Conservation (phyloP, 2,888 invertebrate genomes). For the Coenonympha arcania region DNA sequence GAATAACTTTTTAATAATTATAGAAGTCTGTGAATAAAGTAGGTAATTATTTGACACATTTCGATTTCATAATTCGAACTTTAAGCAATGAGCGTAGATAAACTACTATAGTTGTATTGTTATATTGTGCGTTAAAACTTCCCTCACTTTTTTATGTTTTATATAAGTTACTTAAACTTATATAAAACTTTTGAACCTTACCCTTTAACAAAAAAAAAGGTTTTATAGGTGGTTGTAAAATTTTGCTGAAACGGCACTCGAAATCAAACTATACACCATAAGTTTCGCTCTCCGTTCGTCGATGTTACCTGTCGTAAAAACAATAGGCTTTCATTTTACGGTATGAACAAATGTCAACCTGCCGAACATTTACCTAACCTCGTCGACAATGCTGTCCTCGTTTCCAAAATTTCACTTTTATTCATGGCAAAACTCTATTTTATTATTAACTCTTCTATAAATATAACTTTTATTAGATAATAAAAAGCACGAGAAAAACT, state of each 20-base stretch:
- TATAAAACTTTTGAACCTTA: background rate
- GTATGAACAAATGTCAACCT: slow-evolving; percentile 67
- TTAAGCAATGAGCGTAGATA: too few species aligned
- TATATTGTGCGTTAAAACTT: too few species aligned
- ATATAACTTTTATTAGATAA: background rate
- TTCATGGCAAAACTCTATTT: background rate
- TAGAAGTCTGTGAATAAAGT: too few species aligned
- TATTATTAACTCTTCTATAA: background rate
- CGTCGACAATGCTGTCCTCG: too few species aligned
- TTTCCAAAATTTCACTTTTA: too few species aligned
- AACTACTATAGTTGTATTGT: too few species aligned
- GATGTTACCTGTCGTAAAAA: slow-evolving; percentile 57
- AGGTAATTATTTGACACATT: too few species aligned
- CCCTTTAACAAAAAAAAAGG: background rate
- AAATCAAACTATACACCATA: background rate
- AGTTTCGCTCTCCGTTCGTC: slow-evolving; percentile 35
- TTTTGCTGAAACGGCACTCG: background rate
- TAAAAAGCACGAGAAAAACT: background rate
- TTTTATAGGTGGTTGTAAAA: background rate
- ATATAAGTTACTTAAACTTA: background rate
- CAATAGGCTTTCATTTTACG: slow-evolving; percentile 69
- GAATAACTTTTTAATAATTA: too few species aligned
- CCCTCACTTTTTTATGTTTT: too few species aligned
- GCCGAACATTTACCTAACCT: slow-evolving; percentile 49
- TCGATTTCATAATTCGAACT: too few species aligned